phyloP scores from a whole-genome alignment of 2,797 vertebrate genomes.

The Trachops cirrhosus region DNA sequence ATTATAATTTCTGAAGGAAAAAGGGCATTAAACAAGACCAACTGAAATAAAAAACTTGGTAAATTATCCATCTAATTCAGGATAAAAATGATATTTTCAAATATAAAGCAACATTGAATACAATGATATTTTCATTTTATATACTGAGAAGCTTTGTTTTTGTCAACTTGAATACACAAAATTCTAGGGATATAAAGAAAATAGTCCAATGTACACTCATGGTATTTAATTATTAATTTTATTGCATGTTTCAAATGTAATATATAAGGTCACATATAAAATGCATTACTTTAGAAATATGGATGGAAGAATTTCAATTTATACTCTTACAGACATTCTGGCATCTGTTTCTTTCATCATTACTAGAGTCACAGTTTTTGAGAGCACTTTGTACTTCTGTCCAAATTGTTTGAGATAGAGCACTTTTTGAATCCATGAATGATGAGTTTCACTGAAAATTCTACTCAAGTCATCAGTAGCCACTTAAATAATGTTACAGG shows the following conservation, averaged over 20 bases:
- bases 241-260: not conserved
- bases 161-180: not conserved
- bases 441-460: not conserved
- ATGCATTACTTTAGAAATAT: not conserved
- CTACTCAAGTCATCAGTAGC: not conserved
- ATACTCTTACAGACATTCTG: not conserved
- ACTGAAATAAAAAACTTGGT: not conserved
- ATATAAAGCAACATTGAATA: not conserved
- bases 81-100: not conserved
- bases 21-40: not conserved
- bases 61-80: not conserved
- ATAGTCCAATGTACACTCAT: not conserved
- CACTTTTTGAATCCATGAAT: not conserved
- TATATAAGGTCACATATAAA: not conserved
- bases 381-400: not conserved
- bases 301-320: not conserved
- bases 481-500: not conserved
- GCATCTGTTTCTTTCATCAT: not conserved
- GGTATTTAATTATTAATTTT: constrained; percentile 3
- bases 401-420: not conserved
- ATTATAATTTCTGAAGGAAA: not conserved
- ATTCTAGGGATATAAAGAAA: not conserved
- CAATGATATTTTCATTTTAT: not conserved
- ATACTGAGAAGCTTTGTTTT: not conserved
- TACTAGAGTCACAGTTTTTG: not conserved